Evolutionary conservation across 2,797 vertebrate species (phyloP).

Genomic region (Lepilemur ruficaudatus): DNA sequence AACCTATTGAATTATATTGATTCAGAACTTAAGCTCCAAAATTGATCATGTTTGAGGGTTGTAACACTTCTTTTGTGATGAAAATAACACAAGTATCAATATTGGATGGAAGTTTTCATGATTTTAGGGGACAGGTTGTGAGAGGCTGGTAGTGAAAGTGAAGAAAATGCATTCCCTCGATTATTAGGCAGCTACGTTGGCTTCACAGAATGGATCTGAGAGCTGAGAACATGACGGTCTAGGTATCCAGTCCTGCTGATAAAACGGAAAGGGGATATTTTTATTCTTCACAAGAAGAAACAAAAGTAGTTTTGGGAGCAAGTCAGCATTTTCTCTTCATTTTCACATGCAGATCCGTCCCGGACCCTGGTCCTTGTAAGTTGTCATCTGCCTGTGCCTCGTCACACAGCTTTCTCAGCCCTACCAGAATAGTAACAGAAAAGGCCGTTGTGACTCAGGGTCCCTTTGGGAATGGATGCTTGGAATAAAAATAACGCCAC

Average conservation of each 20-base stretch:
- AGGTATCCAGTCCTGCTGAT: neutral
- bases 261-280: neutral
- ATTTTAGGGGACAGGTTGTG: neutral
- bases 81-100: constrained; percentile 9
- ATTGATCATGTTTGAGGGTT: neutral
- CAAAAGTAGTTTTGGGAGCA: neutral
- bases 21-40: neutral
- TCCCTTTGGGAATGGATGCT: constrained; percentile 7
- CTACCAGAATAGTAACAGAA: neutral
- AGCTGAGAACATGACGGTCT: neutral
- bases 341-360: neutral
- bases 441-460: neutral
- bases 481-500: constrained; percentile 57
- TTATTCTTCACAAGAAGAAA: neutral
- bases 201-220: neutral
- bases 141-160: neutral
- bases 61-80: neutral
- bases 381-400: neutral
- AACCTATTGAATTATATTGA: neutral
- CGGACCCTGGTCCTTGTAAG: neutral
- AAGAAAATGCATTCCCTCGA: neutral
- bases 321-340: neutral
- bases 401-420: neutral
- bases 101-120: neutral
- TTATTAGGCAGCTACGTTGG: neutral